Evolutionary conservation across 1,140 invertebrate genomes (phyloP), one percentile per base, ranked within the genome.

Genomic region (Chironomus striatipennis): DNA sequence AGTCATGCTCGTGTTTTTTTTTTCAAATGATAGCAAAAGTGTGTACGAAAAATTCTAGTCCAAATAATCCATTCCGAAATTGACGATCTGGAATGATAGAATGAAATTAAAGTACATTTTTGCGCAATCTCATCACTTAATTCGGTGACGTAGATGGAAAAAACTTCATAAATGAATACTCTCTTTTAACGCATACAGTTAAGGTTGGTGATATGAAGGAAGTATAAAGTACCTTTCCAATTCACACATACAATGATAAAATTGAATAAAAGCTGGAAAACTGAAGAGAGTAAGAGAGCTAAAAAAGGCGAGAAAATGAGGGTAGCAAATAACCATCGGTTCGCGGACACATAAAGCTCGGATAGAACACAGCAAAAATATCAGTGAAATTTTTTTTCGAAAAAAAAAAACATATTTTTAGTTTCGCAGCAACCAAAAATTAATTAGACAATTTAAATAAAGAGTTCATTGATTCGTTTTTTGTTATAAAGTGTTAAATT

Each of bases 371-470:
- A 70, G 65, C 65, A 70, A 21, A n/a, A 70, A 21, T 21, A 21
- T 57, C 47, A 70, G 65, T 20, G 20, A 70, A 70, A 70, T 70
- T 70, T 70, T 70, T 70, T 21, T 70, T 70, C 65, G 65, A 70
- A 70, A 20, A 18, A 70, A n/a, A 70, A 70, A 70, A 70, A 70
- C 65, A 70, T 70, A 70, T 70, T 70, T 70, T 70, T 70, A 70
- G 65, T 70, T 70, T 70, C 65, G 18, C 17, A 70, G n/a, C 65
- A 70, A 70, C 65, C 65, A 21, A 70, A 21, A 70, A 20, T 70
- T 70, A 20, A 70, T 70, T 21, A 70, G 65, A 70, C 65, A 70
- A 70, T 70, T 70, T 70, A 18, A 9, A 70, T 20, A 20, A 70
- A 70, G 20, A 70, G 65, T 70, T 70, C 65, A 70, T 18, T 70